A percentile compares a stretch with the other conserved stretches of the same genome.
Evolutionary conservation across 2,888 invertebrate genomes (phyloP).

Genomic region (Melanchra persicariae): DNA sequence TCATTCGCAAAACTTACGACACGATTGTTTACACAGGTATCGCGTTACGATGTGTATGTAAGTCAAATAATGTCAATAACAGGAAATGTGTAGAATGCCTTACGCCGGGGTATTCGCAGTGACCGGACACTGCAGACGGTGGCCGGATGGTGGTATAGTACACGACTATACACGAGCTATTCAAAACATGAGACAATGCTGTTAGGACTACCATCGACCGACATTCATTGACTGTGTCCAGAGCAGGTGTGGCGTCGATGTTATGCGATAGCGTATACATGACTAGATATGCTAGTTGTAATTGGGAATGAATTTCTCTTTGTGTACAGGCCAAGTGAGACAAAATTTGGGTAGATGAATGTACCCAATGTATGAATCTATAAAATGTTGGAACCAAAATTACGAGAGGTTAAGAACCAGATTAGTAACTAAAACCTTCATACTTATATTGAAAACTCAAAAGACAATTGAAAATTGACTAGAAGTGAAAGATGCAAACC

Average conservation of each 20-base stretch:
- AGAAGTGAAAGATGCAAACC: too few relatives aligned
- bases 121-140: conserved; percentile 48
- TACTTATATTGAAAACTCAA: too few relatives aligned
- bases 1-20: conserved; percentile 21
- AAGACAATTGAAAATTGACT: too few relatives aligned
- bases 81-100: conserved; percentile 57
- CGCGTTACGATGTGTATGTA: conserved; percentile 26
- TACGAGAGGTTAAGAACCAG: too few relatives aligned
- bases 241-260: conserved; percentile 4
- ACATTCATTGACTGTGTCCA: conserved; percentile 61
- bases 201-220: conserved; percentile 55
- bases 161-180: conserved; percentile 47
- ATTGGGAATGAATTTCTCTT: neutral
- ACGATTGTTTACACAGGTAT: conserved; percentile 13
- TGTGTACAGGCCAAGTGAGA: too few relatives aligned
- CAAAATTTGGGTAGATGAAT: neutral
- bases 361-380: neutral
- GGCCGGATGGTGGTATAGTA: conserved; percentile 35
- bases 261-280: conserved; percentile 30
- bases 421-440: too few relatives aligned
- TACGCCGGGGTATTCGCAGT: conserved; percentile 45
- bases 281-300: neutral
- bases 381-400: too few relatives aligned
- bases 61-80: conserved; percentile 53
- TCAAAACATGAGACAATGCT: conserved; percentile 66